Evolutionary conservation across 1,140 invertebrate genomes (phyloP).

Genomic region (Aleiodes sp.): DNA sequence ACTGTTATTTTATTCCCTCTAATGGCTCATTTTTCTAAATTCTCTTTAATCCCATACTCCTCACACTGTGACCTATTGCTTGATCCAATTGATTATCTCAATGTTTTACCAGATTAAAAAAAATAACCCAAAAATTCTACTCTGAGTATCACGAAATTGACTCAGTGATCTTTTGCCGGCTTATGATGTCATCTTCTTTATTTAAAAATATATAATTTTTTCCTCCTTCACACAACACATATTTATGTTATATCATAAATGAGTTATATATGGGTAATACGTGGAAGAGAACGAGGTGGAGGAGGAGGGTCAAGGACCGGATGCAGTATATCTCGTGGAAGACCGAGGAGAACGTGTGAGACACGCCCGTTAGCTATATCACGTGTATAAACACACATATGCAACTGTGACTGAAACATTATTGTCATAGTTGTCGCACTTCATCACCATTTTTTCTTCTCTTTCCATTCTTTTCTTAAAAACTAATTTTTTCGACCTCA

Average conservation of each 20-base stretch:
- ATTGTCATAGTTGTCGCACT: neutral
- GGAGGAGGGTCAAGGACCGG: conserved; percentile 6
- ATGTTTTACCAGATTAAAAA: no score
- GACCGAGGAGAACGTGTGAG: neutral
- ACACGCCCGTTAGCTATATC: conserved; percentile 3
- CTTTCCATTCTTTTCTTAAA: neutral
- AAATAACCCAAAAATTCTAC: no score
- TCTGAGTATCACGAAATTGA: no score
- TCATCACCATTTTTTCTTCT: neutral
- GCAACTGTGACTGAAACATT: neutral
- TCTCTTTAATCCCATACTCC: no score
- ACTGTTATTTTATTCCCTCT: neutral
- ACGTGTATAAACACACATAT: neutral
- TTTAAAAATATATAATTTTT: neutral
- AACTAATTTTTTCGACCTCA: neutral
- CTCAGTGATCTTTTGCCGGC: neutral
- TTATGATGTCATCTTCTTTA: neutral
- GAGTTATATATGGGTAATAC: neutral
- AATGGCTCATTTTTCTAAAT: no score
- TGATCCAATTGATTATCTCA: no score
- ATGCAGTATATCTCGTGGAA: conserved; percentile 8
- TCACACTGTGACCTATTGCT: no score
- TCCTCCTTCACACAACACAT: neutral
- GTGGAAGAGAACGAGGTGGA: no score
- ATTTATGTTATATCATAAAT: conserved; percentile 13